These are phyloP conservation scores for Cassiopea xamachana DNA, from an alignment of 30 jellyfish, hydroid and myxozoan genomes.

Conservation along the genomic window DNA sequence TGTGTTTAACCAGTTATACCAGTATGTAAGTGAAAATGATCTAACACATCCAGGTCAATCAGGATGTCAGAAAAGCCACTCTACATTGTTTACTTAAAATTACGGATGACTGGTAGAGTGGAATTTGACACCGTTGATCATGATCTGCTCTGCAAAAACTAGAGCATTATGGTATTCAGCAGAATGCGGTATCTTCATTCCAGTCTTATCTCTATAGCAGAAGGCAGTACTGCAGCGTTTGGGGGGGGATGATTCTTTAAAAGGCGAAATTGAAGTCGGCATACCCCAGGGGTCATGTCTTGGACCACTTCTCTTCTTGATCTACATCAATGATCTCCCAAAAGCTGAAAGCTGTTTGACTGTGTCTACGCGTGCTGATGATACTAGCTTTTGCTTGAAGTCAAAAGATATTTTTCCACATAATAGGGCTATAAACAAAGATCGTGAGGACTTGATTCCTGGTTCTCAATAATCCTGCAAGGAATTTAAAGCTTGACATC, in stretches of 20 bases:
- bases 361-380: neutral
- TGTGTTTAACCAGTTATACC: too few relatives aligned
- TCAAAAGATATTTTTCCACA: neutral
- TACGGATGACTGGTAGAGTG: neutral
- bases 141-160: slow-evolving; percentile 4
- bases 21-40: neutral
- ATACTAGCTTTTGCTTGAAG: neutral
- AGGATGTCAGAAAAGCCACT: slow-evolving; percentile 7
- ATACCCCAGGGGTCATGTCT: slow-evolving; percentile 32
- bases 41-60: slow-evolving; percentile 24
- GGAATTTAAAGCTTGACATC: neutral
- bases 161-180: neutral
- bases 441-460: slow-evolving; percentile 3
- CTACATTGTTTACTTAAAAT: neutral
- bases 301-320: slow-evolving; percentile 24
- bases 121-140: slow-evolving; percentile 58
- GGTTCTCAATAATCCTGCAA: neutral
- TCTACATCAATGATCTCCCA: slow-evolving; percentile 23
- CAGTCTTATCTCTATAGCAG: neutral
- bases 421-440: slow-evolving; percentile 14
- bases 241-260: neutral
- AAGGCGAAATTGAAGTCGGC: neutral
- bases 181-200: neutral
- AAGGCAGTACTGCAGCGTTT: neutral
- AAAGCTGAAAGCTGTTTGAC: neutral